Evolutionary conservation across 2,113 vertebrate genomes (phyloP), one percentile per base, ranked within the genome.

Genomic region (Grammomys dolichurus): DNA sequence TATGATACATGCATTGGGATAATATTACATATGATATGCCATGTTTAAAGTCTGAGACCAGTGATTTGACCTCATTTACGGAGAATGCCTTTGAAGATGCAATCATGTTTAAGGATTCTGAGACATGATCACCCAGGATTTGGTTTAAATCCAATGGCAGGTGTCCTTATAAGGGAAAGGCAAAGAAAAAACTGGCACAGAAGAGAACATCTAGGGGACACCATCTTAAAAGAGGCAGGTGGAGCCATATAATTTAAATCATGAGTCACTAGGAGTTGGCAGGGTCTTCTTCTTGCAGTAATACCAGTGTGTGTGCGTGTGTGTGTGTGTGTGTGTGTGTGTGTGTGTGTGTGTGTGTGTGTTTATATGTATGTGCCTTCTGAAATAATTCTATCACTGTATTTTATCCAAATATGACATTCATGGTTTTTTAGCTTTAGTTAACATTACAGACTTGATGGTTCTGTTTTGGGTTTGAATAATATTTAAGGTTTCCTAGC

Each of bases 401-500:
- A 58, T 58, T 81, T 65, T 65, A 80, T 78, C 51, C 78, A 73
- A 88, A 94, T 85, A 67, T 80, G 26, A 54, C 3, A 51, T 89
- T 19, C 46, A 5, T 63, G 36, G 36, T 63, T 70, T 90, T 87
- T 90, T 24, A 2, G 19, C 24, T 93, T 96, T 20, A 10, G 20
- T 51, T 95, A 96, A 33, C 24, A 69, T 67, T 76, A 92, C 81
- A 48, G 43, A 72, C 14, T 73, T 67, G 28, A 56, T 36, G 16
- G 9, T 69, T 95, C 90, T 84, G 26, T 43, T 97, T 80, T 75
- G 22, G 9, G 10, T 86, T 86, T 80, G 80, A 95, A 22, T 92
- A 91, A 87, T n/a, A 77, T 40, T 76, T 40, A 92, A 94, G n/a
- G 4, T 54, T 88, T 54, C 54, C 14, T 20, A 72, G 24, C 14